Evolutionary conservation across 1,140 invertebrate genomes (phyloP).

Genomic region (Xylocopa sonorina): DNA sequence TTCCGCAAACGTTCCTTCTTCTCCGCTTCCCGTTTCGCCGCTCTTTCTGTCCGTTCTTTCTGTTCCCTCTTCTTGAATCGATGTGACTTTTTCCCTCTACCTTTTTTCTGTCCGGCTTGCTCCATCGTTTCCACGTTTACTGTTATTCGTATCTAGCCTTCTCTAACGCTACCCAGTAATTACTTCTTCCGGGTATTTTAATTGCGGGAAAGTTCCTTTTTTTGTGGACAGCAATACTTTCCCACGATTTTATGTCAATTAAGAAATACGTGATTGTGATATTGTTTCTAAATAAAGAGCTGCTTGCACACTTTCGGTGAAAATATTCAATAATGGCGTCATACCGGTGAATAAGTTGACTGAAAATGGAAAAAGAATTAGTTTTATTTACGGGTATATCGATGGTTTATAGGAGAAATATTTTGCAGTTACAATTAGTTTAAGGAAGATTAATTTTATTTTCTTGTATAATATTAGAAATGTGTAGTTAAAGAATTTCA

Average conservation of each 20-base stretch:
- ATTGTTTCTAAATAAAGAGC: slow-evolving; percentile 3
- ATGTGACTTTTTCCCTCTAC: neutral
- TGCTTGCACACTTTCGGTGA: neutral
- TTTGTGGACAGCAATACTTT: too few relatives aligned
- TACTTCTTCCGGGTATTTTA: slow-evolving; percentile 8
- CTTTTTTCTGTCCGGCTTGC: slow-evolving; percentile 9
- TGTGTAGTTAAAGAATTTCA: too few relatives aligned
- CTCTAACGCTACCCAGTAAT: slow-evolving; percentile 2
- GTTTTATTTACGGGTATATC: too few relatives aligned
- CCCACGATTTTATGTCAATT: neutral
- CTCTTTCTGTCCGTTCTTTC: neutral
- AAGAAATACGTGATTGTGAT: neutral
- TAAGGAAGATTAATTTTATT: too few relatives aligned
- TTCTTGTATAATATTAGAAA: too few relatives aligned
- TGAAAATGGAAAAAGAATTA: neutral
- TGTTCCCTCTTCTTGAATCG: neutral
- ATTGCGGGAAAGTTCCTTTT: neutral
- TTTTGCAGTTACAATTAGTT: too few relatives aligned
- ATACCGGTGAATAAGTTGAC: neutral
- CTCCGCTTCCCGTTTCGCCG: neutral
- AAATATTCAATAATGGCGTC: neutral
- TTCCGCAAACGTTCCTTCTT: slow-evolving; percentile 40
- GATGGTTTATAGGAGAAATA: too few relatives aligned
- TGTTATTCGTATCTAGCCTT: neutral
- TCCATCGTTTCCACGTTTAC: neutral